Percentiles rank a stretch among this genome's conserved stretches.
These are phyloP conservation scores for Synergus itoensis DNA, from an alignment of 2,888 invertebrate species.

Conservation along the genomic window DNA sequence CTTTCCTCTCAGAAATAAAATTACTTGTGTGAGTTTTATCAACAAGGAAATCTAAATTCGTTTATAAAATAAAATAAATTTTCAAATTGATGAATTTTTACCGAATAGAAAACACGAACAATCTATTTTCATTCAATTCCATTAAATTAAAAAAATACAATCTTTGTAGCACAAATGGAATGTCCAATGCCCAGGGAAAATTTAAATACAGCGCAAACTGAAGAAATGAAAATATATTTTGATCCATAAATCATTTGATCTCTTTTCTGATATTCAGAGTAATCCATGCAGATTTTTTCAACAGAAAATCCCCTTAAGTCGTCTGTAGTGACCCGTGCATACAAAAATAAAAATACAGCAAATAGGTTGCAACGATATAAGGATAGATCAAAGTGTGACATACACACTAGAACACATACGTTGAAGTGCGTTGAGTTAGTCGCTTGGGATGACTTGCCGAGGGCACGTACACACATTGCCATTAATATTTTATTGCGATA, in stretches of 20 bases:
- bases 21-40: not conserved
- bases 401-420: not conserved
- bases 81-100: not conserved
- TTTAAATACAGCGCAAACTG: not conserved
- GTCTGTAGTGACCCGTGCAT: not conserved
- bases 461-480: slow-evolving; percentile 16
- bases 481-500: slow-evolving; percentile 36
- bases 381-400: not conserved
- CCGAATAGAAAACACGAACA: not conserved
- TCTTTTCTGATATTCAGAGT: not conserved
- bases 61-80: not conserved
- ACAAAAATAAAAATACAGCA: slow-evolving; percentile 10
- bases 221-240: not conserved
- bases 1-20: not conserved
- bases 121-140: not conserved
- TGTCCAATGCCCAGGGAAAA: not conserved
- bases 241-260: not conserved
- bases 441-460: slow-evolving; percentile 15
- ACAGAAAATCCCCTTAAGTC: not conserved
- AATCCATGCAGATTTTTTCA: not conserved
- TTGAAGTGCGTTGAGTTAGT: slow-evolving; percentile 11
- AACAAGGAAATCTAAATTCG: not conserved
- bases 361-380: not conserved
- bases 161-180: not conserved
- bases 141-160: too few species aligned